These are phyloP conservation scores for Albula glossodonta DNA, from an alignment of 2,113 vertebrate species.

Conservation along the genomic window DNA sequence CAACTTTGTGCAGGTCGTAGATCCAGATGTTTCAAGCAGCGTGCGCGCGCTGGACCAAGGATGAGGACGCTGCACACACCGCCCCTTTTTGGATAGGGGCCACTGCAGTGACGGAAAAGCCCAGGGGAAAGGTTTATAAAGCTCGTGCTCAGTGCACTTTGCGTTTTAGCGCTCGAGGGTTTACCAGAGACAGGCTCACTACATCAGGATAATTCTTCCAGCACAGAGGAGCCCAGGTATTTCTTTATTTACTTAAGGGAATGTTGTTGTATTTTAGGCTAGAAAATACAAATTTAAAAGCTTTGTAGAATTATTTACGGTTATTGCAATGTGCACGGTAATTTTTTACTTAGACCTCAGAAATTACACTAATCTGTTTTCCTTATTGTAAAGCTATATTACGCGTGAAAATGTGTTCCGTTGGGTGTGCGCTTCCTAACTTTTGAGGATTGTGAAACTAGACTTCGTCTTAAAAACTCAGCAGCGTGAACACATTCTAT, in stretches of 20 bases:
- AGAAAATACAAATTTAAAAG: not conserved
- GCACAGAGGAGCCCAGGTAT: not conserved
- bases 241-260: not conserved
- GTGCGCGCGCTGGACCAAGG: no score
- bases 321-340: no score
- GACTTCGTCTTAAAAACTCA: no score
- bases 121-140: not conserved
- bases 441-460: no score
- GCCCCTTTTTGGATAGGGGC: not conserved
- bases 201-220: not conserved
- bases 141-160: not conserved
- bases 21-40: no score
- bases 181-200: not conserved
- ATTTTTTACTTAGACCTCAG: no score
- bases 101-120: not conserved
- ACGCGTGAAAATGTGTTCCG: no score
- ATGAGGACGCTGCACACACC: not conserved
- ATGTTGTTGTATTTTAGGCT: not conserved
- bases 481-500: no score
- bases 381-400: no score
- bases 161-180: not conserved
- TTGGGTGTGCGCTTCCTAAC: no score
- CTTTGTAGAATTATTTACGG: not conserved
- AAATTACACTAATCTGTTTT: no score
- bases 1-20: no score